Evolutionary conservation across 2,888 invertebrate genomes (phyloP), one percentile per base, ranked within the genome.

Genomic region (Acanthosepion pharaonis): DNA sequence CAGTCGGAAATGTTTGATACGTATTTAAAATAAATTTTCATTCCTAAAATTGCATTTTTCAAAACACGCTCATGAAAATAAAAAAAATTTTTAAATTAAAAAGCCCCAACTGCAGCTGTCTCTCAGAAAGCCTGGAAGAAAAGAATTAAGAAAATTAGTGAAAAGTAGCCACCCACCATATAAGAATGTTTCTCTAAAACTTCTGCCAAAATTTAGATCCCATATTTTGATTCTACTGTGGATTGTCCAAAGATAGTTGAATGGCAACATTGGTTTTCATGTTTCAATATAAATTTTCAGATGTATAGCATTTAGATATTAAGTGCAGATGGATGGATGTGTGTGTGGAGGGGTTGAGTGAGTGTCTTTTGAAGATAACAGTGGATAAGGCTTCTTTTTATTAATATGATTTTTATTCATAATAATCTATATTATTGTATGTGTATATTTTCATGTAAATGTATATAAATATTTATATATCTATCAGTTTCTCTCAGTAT

Each of bases 191-290:
- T 78, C 78, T n/a, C 78, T 3, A 78, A 78, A 78, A 78, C 78
- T 78, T 78, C 78, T 78, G 78, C 78, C n/a, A 78, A 15, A 78
- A n/a, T 78, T 78, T n/a, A 15, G 78, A 78, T 78, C 78, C 78
- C 78, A 28, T 78, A 78, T 78, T 78, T 78, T 78, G 28, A 78
- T 78, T 78, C n/a, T 8, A n/a, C 28, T 78, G 78, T 28, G 78
- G 78, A 78, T 78, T 78, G 78, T 78, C 78, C 78, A 78, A 78
- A 64, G n/a, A 78, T 78, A 9, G n/a, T 78, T 78, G 78, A 78
- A 78, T 78, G 78, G 78, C 8, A 11, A 28, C 28, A 78, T n/a
- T n/a, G n/a, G n/a, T 28, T 64, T 64, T 28, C 9, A 28, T 78
- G 78, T 15, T 78, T 78, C 78, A 28, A 78, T 28, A 78, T 78